These are phyloP conservation scores for Sinohyriopsis cumingii DNA, from an alignment of 2,888 invertebrate genomes.

Conservation along the genomic window DNA sequence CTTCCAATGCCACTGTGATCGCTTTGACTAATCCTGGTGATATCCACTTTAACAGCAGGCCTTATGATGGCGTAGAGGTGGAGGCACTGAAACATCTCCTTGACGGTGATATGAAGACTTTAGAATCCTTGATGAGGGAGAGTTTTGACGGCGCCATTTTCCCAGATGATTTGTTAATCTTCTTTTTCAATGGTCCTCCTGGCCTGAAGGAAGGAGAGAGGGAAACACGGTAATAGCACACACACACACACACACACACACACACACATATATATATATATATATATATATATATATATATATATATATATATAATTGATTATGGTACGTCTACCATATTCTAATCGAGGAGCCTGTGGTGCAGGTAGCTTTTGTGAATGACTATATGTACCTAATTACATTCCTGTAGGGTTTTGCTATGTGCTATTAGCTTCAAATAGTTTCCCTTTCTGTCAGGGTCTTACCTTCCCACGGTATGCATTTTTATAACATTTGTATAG, in stretches of 20 bases:
- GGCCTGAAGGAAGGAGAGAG: conserved; percentile 22
- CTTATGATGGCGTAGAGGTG: conserved; percentile 40
- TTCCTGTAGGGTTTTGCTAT: too few relatives aligned
- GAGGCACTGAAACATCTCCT: conserved; percentile 28
- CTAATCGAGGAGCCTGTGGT: too few relatives aligned
- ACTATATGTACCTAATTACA: too few relatives aligned
- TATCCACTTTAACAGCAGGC: conserved; percentile 42
- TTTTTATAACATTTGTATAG: too few relatives aligned
- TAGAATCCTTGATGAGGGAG: conserved; percentile 33
- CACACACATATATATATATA: too few relatives aligned
- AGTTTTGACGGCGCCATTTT: conserved; percentile 43
- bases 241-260: not conserved
- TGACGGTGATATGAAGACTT: conserved; percentile 18
- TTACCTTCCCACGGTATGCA: too few relatives aligned
- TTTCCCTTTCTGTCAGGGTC: too few relatives aligned
- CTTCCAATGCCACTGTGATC: conserved; percentile 9
- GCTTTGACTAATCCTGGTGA: conserved; percentile 29
- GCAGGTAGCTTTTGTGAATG: too few relatives aligned
- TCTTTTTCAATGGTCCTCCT: conserved; percentile 34
- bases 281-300: too few relatives aligned
- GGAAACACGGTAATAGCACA: conserved; percentile 22
- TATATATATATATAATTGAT: not conserved
- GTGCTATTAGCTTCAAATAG: too few relatives aligned
- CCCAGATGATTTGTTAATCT: conserved; percentile 32
- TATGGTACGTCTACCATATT: too few relatives aligned